Evolutionary conservation across 2,888 invertebrate genomes (phyloP).

Genomic region (Carpatolechia fugitivella): DNA sequence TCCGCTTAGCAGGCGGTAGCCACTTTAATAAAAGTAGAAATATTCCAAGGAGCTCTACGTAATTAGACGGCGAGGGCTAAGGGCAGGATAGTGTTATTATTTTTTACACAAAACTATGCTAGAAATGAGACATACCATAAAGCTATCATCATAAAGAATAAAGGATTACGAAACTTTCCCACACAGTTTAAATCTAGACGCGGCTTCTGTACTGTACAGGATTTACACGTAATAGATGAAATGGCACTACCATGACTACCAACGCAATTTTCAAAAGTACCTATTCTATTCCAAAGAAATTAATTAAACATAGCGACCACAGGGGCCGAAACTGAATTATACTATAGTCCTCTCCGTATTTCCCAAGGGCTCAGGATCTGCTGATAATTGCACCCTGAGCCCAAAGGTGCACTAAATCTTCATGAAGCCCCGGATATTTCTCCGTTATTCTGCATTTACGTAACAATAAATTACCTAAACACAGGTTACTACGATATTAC

Average conservation of each 20-base stretch:
- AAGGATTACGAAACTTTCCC: constrained; percentile 13
- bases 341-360: constrained; percentile 46
- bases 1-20: background rate
- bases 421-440: constrained; percentile 51
- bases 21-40: constrained; percentile 3
- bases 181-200: constrained; percentile 5
- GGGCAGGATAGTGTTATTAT: constrained; percentile 33
- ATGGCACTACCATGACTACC: background rate
- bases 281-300: constrained; percentile 8
- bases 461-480: constrained; percentile 42
- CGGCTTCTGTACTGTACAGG: background rate
- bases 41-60: constrained; percentile 22
- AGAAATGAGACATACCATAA: constrained; percentile 20
- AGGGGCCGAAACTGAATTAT: constrained; percentile 44
- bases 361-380: constrained; percentile 52
- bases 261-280: constrained; percentile 21
- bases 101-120: constrained; percentile 25
- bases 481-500: constrained; percentile 28
- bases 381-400: constrained; percentile 57
- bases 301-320: constrained; percentile 33
- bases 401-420: constrained; percentile 64
- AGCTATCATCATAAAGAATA: background rate
- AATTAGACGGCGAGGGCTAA: constrained; percentile 18
- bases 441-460: constrained; percentile 32
- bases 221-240: background rate